phyloP scores from a whole-genome alignment of 2,113 vertebrate genomes.

The Brienomyrus longianalis region DNA sequence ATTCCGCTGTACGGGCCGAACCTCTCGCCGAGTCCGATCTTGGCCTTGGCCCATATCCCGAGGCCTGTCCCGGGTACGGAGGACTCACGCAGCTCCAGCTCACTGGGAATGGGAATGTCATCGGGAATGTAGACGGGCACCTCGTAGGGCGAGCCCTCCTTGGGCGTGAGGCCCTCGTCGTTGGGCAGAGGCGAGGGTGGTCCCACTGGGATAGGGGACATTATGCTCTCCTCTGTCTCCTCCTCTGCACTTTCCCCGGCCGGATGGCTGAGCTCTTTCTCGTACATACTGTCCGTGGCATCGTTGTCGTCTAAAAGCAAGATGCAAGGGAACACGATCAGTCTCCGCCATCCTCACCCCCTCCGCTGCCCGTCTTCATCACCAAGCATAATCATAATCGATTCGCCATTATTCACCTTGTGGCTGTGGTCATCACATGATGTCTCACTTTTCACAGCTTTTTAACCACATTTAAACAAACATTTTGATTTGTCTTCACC shows the following conservation, averaged over 20 bases:
- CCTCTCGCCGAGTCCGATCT: conserved; percentile 74
- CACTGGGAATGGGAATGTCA: conserved; percentile 90
- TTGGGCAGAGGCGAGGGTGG: conserved; percentile 79
- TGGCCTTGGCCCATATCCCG: conserved; percentile 91
- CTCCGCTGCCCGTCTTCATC: not conserved
- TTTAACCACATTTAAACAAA: not conserved
- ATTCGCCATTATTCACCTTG: not conserved
- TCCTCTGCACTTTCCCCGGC: conserved; percentile 81
- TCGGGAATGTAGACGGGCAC: conserved; percentile 98
- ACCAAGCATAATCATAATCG: not conserved
- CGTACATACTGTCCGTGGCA: conserved; percentile 83
- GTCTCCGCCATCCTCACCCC: not conserved
- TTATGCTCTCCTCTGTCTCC: conserved; percentile 83
- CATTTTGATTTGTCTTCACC: not conserved
- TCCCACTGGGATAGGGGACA: conserved; percentile 86
- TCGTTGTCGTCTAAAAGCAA: conserved; percentile 82
- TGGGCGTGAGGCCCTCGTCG: conserved; percentile 93
- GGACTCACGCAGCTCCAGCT: conserved; percentile 95
- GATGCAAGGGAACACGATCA: not conserved
- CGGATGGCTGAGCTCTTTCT: conserved; percentile 81
- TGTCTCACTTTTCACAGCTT: not conserved
- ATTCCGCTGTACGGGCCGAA: conserved; percentile 77
- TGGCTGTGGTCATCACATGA: not conserved
- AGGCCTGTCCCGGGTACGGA: conserved; percentile 90
- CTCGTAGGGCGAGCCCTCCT: conserved; percentile 97